A percentile compares a stretch with the other conserved stretches of the same genome.
phyloP scores from a whole-genome alignment of 1,140 invertebrate species.

The Idris sp. region DNA sequence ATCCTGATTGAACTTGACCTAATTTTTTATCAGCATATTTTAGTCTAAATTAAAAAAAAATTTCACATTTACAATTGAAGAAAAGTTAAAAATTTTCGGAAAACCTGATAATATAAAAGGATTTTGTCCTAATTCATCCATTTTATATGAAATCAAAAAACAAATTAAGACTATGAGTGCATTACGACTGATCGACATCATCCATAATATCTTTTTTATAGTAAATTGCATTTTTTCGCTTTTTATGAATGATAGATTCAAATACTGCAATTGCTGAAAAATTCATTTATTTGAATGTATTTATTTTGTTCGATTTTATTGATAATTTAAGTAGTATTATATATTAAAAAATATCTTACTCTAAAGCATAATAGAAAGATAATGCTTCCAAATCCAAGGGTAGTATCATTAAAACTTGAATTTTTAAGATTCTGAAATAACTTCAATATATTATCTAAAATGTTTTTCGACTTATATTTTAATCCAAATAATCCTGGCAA shows the following conservation, averaged over 20 bases:
- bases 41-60: too few relatives aligned
- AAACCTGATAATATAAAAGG: slow-evolving; percentile 79
- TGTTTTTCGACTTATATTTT: slow-evolving; percentile 81
- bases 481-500: slow-evolving; percentile 90
- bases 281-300: slow-evolving; percentile 27
- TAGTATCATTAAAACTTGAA: slow-evolving; percentile 80
- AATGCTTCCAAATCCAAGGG: slow-evolving; percentile 83
- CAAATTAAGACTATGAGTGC: slow-evolving; percentile 85
- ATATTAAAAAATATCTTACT: too few relatives aligned
- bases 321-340: too few relatives aligned
- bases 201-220: slow-evolving; percentile 82
- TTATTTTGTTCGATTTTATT: too few relatives aligned
- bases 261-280: slow-evolving; percentile 83
- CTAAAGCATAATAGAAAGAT: slow-evolving; percentile 82
- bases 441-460: slow-evolving; percentile 80
- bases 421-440: slow-evolving; percentile 80
- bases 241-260: slow-evolving; percentile 74
- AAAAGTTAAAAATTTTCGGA: too few relatives aligned
- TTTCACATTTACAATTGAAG: too few relatives aligned
- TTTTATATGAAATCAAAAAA: slow-evolving; percentile 79
- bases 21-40: slow-evolving; percentile 20
- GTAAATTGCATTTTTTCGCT: slow-evolving; percentile 48
- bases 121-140: slow-evolving; percentile 62
- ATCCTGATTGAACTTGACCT: slow-evolving; percentile 81
- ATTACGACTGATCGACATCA: slow-evolving; percentile 87